phyloP scores from a whole-genome alignment of 1,140 invertebrate species.

The Bombus superbus region DNA sequence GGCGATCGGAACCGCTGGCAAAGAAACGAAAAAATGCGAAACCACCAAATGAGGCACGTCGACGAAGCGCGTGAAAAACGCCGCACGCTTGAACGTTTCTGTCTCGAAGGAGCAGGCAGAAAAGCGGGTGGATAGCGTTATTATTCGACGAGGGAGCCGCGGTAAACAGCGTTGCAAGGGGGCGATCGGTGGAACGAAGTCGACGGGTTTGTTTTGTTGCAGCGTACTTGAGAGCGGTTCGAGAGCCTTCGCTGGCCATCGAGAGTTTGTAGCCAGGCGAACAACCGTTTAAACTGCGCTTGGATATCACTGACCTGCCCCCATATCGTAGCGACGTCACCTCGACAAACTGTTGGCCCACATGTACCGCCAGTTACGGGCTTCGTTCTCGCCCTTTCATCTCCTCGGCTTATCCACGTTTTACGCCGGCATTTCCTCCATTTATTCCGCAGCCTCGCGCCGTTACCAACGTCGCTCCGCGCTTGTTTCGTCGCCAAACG shows the following conservation, averaged over 20 bases:
- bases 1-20: no score
- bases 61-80: neutral
- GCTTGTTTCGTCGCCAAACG: neutral
- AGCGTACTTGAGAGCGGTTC: constrained; percentile 45
- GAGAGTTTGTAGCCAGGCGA: constrained; percentile 59
- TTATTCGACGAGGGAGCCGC: neutral
- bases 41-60: no score
- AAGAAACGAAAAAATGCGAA: no score
- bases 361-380: constrained; percentile 46
- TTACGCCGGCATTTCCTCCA: constrained; percentile 57
- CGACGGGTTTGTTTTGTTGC: constrained; percentile 36
- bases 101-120: no score
- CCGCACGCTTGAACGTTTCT: no score
- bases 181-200: neutral
- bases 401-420: constrained; percentile 61
- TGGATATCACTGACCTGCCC: constrained; percentile 66
- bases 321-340: constrained; percentile 56
- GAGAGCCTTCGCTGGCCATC: constrained; percentile 53
- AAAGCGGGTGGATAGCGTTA: neutral
- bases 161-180: neutral
- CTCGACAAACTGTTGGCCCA: constrained; percentile 54
- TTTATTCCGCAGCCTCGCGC: constrained; percentile 55
- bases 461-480: neutral
- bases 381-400: constrained; percentile 54
- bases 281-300: constrained; percentile 67